Conservation (phyloP, 2,113 vertebrate species). For the Phasianus colchicus region DNA sequence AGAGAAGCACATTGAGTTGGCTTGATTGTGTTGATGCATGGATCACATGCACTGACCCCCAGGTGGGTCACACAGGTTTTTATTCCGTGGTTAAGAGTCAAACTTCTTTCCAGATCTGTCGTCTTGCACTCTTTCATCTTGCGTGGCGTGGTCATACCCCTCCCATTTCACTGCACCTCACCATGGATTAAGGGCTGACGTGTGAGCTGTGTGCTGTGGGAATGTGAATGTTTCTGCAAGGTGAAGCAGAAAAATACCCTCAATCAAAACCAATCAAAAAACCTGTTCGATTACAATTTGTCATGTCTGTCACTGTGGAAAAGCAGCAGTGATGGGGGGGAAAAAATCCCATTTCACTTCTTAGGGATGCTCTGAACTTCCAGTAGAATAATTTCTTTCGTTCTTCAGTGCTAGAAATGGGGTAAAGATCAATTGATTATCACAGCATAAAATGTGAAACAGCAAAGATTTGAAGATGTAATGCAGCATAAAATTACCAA, state of each 20-base stretch:
- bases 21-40: fast-evolving
- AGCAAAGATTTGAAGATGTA: neutral
- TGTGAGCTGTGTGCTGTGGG: neutral
- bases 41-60: neutral
- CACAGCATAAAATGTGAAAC: fast-evolving
- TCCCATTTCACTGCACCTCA: neutral
- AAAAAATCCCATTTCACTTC: neutral
- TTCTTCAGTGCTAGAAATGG: neutral
- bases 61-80: neutral
- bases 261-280: neutral
- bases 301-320: neutral
- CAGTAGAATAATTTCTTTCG: neutral
- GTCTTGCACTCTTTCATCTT: neutral
- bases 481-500: neutral
- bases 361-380: neutral
- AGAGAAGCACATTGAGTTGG: neutral
- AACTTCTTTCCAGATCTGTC: neutral
- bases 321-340: neutral
- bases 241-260: neutral
- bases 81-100: neutral
- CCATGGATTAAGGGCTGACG: fast-evolving
- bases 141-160: neutral
- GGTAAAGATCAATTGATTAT: neutral
- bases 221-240: neutral
- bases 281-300: neutral